Evolutionary conservation across 2,797 vertebrate genomes (phyloP).

Genomic region (Oreortyx pictus): DNA sequence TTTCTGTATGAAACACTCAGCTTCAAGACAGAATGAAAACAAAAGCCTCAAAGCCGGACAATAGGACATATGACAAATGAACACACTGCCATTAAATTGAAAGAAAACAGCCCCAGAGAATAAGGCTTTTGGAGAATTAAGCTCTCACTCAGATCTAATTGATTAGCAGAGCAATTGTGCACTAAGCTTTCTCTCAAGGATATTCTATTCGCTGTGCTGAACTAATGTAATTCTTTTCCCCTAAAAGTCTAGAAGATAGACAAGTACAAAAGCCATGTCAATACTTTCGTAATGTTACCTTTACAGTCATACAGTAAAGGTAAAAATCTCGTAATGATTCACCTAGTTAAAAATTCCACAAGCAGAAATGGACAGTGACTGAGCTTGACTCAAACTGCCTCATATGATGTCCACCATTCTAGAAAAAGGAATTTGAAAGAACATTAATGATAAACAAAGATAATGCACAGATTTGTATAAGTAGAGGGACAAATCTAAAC

Average conservation of each 20-base stretch:
- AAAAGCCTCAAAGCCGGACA: constrained; percentile 11
- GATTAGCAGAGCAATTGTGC: background rate
- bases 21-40: background rate
- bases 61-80: constrained; percentile 35
- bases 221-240: background rate
- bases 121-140: background rate
- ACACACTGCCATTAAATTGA: background rate
- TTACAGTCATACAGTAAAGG: constrained; percentile 69
- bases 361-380: constrained; percentile 68
- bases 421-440: constrained; percentile 69
- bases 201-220: background rate
- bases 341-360: constrained; percentile 62
- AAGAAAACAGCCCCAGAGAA: background rate
- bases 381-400: constrained; percentile 67
- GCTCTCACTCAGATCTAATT: constrained; percentile 3
- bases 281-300: constrained; percentile 34
- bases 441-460: constrained; percentile 66
- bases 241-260: background rate
- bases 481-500: constrained; percentile 4
- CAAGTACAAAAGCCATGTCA: constrained; percentile 11
- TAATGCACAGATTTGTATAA: constrained; percentile 15
- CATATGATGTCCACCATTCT: constrained; percentile 64
- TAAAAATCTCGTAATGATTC: constrained; percentile 57
- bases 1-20: background rate
- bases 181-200: background rate